Conservation (phyloP, 1,140 invertebrate species). For the Bombus polaris region DNA sequence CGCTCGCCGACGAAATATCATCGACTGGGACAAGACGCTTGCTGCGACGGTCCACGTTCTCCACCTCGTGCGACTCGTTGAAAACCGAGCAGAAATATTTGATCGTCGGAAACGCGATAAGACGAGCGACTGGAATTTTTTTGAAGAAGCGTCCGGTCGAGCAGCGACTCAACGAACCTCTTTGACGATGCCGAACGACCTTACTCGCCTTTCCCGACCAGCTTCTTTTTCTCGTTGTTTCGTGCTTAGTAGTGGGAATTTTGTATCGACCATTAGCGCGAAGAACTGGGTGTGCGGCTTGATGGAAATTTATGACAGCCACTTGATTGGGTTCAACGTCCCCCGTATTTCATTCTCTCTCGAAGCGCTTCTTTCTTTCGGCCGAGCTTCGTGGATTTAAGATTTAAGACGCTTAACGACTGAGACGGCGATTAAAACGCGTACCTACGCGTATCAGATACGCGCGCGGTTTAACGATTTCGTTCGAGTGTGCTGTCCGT, state of each 20-base stretch:
- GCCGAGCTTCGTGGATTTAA: slow-evolving; percentile 22
- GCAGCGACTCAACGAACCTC: too few relatives aligned
- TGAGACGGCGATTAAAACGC: slow-evolving; percentile 61
- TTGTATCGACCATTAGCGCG: slow-evolving; percentile 68
- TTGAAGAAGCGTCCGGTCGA: background rate
- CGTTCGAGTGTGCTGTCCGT: too few relatives aligned
- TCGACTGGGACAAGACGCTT: too few relatives aligned
- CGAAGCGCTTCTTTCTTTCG: slow-evolving; percentile 48
- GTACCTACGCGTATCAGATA: slow-evolving; percentile 15
- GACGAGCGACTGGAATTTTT: too few relatives aligned
- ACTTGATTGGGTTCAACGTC: slow-evolving; percentile 81
- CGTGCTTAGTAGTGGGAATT: slow-evolving; percentile 56
- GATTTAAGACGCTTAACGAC: slow-evolving; percentile 51
- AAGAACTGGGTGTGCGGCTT: slow-evolving; percentile 63
- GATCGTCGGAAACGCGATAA: too few relatives aligned
- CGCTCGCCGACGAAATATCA: too few relatives aligned
- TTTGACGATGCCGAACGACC: too few relatives aligned
- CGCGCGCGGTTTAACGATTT: background rate
- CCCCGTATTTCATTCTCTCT: slow-evolving; percentile 77
- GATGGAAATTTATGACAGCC: slow-evolving; percentile 81
- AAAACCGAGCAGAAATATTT: too few relatives aligned
- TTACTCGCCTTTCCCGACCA: too few relatives aligned
- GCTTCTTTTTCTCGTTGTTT: background rate
- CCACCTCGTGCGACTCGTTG: too few relatives aligned
- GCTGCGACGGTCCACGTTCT: too few relatives aligned